Evolutionary conservation across 2,797 vertebrate genomes (phyloP).

Genomic region (Mionectes olivaceus): DNA sequence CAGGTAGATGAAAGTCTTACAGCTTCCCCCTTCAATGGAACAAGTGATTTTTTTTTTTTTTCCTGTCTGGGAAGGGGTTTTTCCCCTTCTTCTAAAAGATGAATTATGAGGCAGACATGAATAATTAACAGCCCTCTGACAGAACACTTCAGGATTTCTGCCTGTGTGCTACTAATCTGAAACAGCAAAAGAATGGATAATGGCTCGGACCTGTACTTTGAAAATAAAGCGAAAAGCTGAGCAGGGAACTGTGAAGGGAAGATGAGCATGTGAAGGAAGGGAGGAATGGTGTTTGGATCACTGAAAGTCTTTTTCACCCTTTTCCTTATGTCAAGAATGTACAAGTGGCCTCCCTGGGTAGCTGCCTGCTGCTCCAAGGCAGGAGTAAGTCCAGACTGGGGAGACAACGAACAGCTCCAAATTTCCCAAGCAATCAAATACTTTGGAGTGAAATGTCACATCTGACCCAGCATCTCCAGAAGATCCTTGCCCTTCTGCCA

Average conservation of each 20-base stretch:
- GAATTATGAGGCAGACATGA: not conserved
- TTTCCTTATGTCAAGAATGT: not conserved
- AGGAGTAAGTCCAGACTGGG: not conserved
- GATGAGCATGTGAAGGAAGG: not conserved
- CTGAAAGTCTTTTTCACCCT: not conserved
- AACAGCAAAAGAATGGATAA: not conserved
- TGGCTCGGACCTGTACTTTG: not conserved
- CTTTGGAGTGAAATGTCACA: not conserved
- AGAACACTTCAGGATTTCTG: not conserved
- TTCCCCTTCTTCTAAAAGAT: not conserved
- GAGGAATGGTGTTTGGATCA: not conserved
- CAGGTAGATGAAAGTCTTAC: not conserved
- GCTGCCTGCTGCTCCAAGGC: not conserved
- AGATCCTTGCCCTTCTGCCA: not conserved
- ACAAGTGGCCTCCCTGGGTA: not conserved
- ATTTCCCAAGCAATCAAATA: not conserved
- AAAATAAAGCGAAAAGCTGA: not conserved
- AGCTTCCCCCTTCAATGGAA: not conserved
- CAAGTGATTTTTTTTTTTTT: not conserved
- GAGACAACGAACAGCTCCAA: not conserved
- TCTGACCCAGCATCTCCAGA: not conserved
- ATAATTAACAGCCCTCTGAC: slow-evolving; percentile 11
- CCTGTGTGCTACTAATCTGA: not conserved
- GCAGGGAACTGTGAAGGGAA: not conserved
- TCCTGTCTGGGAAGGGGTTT: not conserved